Evolutionary conservation across 2,888 invertebrate genomes (phyloP).

Genomic region (Cinara cedri): DNA sequence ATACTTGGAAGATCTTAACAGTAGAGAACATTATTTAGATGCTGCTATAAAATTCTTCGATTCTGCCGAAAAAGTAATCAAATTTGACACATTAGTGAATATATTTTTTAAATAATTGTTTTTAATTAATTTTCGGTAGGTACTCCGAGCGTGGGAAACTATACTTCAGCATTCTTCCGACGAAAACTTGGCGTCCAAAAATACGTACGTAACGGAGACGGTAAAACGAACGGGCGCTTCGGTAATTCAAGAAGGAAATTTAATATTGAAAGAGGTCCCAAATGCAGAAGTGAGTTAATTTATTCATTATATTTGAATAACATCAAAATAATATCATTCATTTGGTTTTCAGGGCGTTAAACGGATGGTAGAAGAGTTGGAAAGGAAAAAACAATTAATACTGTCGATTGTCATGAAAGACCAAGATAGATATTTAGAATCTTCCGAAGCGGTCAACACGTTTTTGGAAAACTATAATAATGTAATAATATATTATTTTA

Average conservation of each 20-base stretch:
- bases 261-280: slow-evolving; percentile 73
- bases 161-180: slow-evolving; percentile 51
- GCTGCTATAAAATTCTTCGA: slow-evolving; percentile 76
- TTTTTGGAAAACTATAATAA: slow-evolving; percentile 75
- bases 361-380: slow-evolving; percentile 73
- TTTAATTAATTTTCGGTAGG: neutral
- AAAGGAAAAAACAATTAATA: slow-evolving; percentile 74
- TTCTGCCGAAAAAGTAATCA: slow-evolving; percentile 71
- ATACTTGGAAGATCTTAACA: slow-evolving; percentile 75
- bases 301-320: neutral
- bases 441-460: slow-evolving; percentile 72
- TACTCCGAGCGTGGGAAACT: slow-evolving; percentile 47
- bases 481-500: slow-evolving; percentile 61
- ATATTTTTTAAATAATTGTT: slow-evolving; percentile 12
- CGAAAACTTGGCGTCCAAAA: slow-evolving; percentile 36
- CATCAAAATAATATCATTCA: neutral
- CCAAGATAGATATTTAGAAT: slow-evolving; percentile 72
- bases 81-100: too few relatives aligned
- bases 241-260: slow-evolving; percentile 70
- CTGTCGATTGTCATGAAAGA: slow-evolving; percentile 71
- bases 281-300: slow-evolving; percentile 68
- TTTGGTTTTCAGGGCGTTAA: slow-evolving; percentile 67
- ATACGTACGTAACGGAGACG: slow-evolving; percentile 64
- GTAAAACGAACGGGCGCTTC: slow-evolving; percentile 56
- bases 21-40: slow-evolving; percentile 71